These are phyloP conservation scores for Gnathonemus echidnorhynchus DNA, from an alignment of 2,113 vertebrate genomes.

Conservation along the genomic window DNA sequence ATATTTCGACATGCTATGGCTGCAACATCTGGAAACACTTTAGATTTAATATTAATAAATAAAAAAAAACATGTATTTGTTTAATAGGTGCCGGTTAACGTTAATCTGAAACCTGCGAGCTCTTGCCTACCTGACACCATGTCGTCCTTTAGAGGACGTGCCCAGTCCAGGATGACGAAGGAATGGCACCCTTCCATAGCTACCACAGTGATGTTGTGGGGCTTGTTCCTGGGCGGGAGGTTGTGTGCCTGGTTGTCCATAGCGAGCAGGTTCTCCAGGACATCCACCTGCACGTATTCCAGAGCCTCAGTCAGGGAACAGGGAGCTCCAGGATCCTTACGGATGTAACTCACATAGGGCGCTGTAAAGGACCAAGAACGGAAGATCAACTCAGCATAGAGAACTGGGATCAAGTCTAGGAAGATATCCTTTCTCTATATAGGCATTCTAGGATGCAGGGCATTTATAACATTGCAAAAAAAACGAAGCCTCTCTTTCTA, in stretches of 20 bases:
- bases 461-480: neutral
- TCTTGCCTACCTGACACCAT: constrained; percentile 67
- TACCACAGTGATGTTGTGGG: constrained; percentile 87
- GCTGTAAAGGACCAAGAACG: constrained; percentile 54
- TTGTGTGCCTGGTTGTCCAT: constrained; percentile 56
- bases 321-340: constrained; percentile 79
- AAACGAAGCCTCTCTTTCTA: neutral
- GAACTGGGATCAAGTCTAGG: neutral
- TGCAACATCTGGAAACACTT: neutral
- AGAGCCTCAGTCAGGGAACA: constrained; percentile 94
- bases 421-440: neutral
- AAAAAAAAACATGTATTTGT: neutral
- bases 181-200: constrained; percentile 97
- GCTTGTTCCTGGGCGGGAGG: constrained; percentile 68
- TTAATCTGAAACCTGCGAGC: neutral
- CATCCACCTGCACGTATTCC: constrained; percentile 90
- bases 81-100: neutral
- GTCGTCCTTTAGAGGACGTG: constrained; percentile 72
- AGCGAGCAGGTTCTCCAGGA: constrained; percentile 76
- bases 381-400: neutral
- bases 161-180: constrained; percentile 96
- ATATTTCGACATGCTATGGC: constrained; percentile 19
- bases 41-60: neutral
- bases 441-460: neutral
- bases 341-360: constrained; percentile 91